Evolutionary conservation across 2,113 vertebrate genomes (phyloP).

Genomic region (Raja brachyura): DNA sequence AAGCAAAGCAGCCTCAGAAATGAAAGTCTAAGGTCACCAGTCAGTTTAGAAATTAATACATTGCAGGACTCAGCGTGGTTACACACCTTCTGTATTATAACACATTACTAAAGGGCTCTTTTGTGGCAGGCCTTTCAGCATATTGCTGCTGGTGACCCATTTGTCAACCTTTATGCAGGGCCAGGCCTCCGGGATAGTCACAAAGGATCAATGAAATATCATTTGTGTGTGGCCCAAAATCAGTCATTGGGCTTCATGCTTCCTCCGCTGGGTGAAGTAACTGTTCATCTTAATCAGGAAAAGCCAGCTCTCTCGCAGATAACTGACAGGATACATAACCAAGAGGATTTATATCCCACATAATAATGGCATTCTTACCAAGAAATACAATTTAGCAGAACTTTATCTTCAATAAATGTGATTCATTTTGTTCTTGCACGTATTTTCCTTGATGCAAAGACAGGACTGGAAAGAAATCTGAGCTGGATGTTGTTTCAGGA

Average conservation of each 20-base stretch:
- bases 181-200: conserved; percentile 30
- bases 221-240: conserved; percentile 22
- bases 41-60: not conserved
- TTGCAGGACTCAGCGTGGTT: not conserved
- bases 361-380: not conserved
- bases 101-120: conserved; percentile 39
- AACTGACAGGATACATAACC: conserved; percentile 33
- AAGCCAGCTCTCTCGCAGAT: conserved; percentile 41
- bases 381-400: conserved; percentile 18
- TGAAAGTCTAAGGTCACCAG: not conserved
- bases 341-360: not conserved
- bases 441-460: not conserved
- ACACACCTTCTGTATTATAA: not conserved
- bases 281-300: conserved; percentile 45
- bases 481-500: conserved; percentile 9
- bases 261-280: conserved; percentile 39
- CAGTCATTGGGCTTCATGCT: conserved; percentile 26
- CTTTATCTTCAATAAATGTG: conserved; percentile 21
- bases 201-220: conserved; percentile 41
- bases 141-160: not conserved
- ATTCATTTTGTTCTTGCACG: conserved; percentile 7
- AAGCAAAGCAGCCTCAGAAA: not conserved
- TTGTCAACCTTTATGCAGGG: conserved; percentile 38
- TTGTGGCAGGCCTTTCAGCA: conserved; percentile 13
- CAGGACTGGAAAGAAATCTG: not conserved